A percentile compares a stretch with the other conserved stretches of the same genome.
Evolutionary conservation across 2,113 vertebrate species (phyloP).

Genomic region (Mobula hypostoma): DNA sequence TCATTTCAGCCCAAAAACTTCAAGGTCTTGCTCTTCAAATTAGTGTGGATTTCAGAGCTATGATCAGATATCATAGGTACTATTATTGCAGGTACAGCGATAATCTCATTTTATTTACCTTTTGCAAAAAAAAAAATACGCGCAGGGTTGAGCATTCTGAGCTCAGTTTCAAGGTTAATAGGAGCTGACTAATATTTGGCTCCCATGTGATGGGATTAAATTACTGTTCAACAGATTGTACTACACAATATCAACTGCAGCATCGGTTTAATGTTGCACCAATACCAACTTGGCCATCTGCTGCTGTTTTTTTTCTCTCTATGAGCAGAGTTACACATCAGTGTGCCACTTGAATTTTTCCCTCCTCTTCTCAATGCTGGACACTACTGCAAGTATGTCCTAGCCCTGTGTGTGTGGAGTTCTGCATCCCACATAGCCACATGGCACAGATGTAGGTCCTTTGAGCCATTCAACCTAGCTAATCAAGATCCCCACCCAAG

Average conservation of each 20-base stretch:
- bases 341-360: background rate
- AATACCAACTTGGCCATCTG: background rate
- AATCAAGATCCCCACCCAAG: too few species aligned
- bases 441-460: too few species aligned
- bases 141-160: background rate
- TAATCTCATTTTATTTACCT: background rate
- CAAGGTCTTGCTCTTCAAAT: background rate
- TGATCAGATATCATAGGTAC: constrained; percentile 17
- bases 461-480: too few species aligned
- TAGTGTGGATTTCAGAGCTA: background rate
- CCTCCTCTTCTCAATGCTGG: too few species aligned
- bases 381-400: too few species aligned
- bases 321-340: background rate
- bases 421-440: too few species aligned
- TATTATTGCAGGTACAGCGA: background rate
- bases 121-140: background rate
- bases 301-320: background rate
- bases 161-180: background rate
- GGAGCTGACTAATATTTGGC: background rate
- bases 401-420: too few species aligned
- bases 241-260: background rate
- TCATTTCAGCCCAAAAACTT: background rate
- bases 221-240: background rate
- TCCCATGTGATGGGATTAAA: constrained; percentile 9
- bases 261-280: background rate